Base-by-base conservation (phyloP, 1,140 invertebrate species). In the Monochamus saltuarius region DNA sequence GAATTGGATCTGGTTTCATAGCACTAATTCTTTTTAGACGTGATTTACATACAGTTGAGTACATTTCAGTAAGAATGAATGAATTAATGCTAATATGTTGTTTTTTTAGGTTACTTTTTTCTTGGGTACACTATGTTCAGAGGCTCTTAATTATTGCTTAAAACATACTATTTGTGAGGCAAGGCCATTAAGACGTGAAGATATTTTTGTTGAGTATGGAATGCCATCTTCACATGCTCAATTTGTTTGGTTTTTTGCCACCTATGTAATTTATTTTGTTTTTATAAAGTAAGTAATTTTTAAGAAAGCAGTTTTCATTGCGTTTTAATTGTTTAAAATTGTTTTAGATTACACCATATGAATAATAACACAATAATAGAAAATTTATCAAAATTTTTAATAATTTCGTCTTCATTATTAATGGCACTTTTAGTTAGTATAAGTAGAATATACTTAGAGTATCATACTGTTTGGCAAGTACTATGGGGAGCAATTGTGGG, bases 211-310 rank as follows among this genome's bases (percentile, higher is more conserved):
- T 67, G 91, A 95, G 80, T 95, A 94, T 85, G 93, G 93, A 70
- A 97, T 97, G 94, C 94, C 94, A 45, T 96, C 93, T 19, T 89
- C 89, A 50, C 94, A 97, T 82, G 84, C 92, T 66, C 93, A 95
- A 79, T 92, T 94, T 77, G 89, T 94, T 80, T 95, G 91, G 89
- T 97, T 95, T 79, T 94, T 95, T 79, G 85, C 90, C 57, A 84
- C 86, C 43, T 96, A 95, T 77, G 84, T 91, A 62, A 83, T 88
- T 66, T 88, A 92, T 76, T 96, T 95, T 81, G 84, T 94, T 69
- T 86, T 90, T 69, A 86, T 94, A 69, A 90, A 92, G 92, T 94
- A 82, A 82, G 71, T 65, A 37, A 58, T 16, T 43, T 17, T 47
- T 7, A 19, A 17, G 19, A 36, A 9, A 52, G 3, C 35, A 2